These are phyloP conservation scores for Leiothrix lutea DNA, from an alignment of 2,113 vertebrate species.

Conservation along the genomic window DNA sequence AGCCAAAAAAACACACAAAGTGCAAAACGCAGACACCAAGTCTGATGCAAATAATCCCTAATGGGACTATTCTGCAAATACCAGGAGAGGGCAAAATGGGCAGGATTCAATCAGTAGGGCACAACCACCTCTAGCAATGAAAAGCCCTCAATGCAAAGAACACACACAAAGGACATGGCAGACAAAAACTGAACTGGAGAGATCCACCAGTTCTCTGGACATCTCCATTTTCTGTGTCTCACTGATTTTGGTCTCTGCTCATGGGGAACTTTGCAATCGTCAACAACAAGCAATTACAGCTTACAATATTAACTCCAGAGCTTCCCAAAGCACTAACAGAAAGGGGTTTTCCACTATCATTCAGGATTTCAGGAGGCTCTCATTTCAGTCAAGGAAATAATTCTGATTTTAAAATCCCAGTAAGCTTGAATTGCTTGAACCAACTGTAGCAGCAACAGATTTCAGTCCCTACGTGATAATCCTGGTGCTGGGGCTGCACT, in stretches of 20 bases:
- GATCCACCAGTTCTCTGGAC: not conserved
- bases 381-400: not conserved
- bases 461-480: not conserved
- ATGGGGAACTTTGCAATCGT: fast-evolving
- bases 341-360: not conserved
- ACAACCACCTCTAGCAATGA: not conserved
- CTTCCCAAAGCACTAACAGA: not conserved
- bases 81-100: not conserved
- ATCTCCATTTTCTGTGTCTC: not conserved
- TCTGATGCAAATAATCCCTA: not conserved
- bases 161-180: not conserved
- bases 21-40: not conserved
- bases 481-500: not conserved
- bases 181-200: not conserved
- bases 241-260: not conserved
- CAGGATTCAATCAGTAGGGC: not conserved
- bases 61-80: not conserved
- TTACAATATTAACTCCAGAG: not conserved
- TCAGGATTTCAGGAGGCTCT: not conserved
- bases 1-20: not conserved
- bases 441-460: fast-evolving
- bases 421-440: not conserved
- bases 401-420: not conserved
- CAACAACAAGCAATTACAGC: not conserved
- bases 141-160: not conserved